Evolutionary conservation across 2,113 vertebrate genomes (phyloP).

Genomic region (Acanthisitta chloris): DNA sequence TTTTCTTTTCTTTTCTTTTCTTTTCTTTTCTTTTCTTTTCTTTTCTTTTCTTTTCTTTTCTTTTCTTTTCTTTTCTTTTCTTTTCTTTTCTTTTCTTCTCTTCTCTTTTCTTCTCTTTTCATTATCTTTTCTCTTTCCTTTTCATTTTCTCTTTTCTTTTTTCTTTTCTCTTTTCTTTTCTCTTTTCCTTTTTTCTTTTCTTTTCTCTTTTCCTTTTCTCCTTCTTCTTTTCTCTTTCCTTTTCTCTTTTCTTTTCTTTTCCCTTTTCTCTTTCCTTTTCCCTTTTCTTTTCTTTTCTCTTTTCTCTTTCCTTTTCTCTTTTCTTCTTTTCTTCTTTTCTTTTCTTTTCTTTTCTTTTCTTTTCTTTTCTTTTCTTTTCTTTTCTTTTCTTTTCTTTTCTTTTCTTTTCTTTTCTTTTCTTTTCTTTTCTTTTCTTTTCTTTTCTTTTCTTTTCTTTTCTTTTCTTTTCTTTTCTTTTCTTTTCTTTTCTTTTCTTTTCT

Average conservation of each 20-base stretch:
- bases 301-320: not conserved
- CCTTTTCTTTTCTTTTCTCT: fast-evolving
- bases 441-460: too few species aligned
- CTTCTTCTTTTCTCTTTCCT: not conserved
- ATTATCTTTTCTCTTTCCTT: too few species aligned
- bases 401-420: not conserved
- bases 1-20: not conserved
- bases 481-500: not conserved
- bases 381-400: not conserved
- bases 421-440: not conserved
- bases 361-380: not conserved
- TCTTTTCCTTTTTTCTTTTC: not conserved
- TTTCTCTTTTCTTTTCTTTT: not conserved
- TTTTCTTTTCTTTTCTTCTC: too few species aligned
- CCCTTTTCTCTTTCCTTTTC: not conserved
- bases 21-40: not conserved
- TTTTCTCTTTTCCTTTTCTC: not conserved
- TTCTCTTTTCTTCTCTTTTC: not conserved
- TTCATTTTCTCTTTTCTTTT: not conserved
- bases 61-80: too few species aligned
- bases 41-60: not conserved
- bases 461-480: too few species aligned
- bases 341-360: not conserved
- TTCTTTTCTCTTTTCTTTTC: not conserved
- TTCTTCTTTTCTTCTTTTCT: too few species aligned